phyloP scores from a whole-genome alignment of 37 sponge, comb jelly and placozoan genomes.

The Haliclona indistincta region DNA sequence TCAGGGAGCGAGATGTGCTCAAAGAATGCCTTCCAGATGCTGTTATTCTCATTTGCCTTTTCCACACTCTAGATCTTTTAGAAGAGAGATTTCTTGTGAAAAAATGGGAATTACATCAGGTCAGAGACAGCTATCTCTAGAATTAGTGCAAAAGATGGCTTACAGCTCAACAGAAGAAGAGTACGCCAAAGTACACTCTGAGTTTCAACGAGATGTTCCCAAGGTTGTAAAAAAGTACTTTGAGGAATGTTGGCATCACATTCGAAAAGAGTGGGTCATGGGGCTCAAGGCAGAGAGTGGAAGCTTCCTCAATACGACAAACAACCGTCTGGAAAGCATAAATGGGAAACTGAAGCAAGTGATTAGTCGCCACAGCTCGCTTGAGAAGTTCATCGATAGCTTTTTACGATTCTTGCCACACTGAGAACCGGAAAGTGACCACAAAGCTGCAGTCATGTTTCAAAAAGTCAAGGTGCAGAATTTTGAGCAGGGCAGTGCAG shows the following conservation, averaged over 20 bases:
- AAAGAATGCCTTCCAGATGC: slow-evolving; percentile 23
- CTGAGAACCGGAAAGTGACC: slow-evolving; percentile 31
- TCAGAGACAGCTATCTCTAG: neutral
- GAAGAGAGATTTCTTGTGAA: slow-evolving; percentile 40
- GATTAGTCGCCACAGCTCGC: slow-evolving; percentile 12
- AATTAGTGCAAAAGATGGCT: neutral
- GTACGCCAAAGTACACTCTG: neutral
- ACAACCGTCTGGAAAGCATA: slow-evolving; percentile 45
- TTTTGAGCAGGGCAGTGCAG: too few relatives aligned
- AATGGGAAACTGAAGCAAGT: slow-evolving; percentile 60
- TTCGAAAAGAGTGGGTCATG: slow-evolving; percentile 13
- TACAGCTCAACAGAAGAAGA: neutral
- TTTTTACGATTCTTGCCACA: slow-evolving; percentile 36
- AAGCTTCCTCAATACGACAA: slow-evolving; percentile 52
- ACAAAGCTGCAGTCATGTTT: slow-evolving; percentile 46
- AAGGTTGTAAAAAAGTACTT: neutral
- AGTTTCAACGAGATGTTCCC: slow-evolving; percentile 1
- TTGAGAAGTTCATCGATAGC: slow-evolving; percentile 41
- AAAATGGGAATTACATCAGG: slow-evolving; percentile 38
- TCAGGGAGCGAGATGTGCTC: slow-evolving; percentile 24
- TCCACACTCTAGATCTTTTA: slow-evolving; percentile 32
- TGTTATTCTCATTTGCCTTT: slow-evolving; percentile 40
- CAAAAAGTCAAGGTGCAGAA: too few relatives aligned
- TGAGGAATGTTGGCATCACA: neutral
- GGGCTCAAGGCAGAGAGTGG: slow-evolving; percentile 30